Conservation (phyloP, 2,888 invertebrate species). For the Caenorhabditis plicata region DNA sequence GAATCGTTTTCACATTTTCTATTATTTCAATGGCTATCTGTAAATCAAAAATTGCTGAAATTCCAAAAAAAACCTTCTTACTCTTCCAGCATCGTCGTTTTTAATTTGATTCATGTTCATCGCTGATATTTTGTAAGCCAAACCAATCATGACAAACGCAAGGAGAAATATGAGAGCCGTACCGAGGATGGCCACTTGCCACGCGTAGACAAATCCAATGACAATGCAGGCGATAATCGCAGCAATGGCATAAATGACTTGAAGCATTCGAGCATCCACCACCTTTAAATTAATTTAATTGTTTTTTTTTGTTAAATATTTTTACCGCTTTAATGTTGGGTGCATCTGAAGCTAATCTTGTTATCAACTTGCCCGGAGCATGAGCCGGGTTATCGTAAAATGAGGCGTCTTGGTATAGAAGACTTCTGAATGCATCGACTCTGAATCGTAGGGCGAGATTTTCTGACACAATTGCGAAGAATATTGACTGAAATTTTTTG, state of each 20-base stretch:
- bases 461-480: slow-evolving; percentile 44
- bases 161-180: slow-evolving; percentile 55
- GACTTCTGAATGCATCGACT: slow-evolving; percentile 45
- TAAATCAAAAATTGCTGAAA: slow-evolving; percentile 6
- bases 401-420: slow-evolving; percentile 67
- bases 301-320: not conserved
- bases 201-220: slow-evolving; percentile 67
- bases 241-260: slow-evolving; percentile 65
- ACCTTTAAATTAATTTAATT: slow-evolving; percentile 1
- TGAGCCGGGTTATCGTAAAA: slow-evolving; percentile 67
- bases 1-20: slow-evolving; percentile 68
- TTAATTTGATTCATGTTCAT: slow-evolving; percentile 35
- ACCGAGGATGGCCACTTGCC: slow-evolving; percentile 58
- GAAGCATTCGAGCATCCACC: slow-evolving; percentile 66
- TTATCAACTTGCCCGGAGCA: slow-evolving; percentile 66
- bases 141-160: slow-evolving; percentile 65
- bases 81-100: slow-evolving; percentile 69
- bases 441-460: slow-evolving; percentile 49
- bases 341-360: slow-evolving; percentile 67
- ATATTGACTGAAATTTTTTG: slow-evolving; percentile 17
- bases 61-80: slow-evolving; percentile 1
- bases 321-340: slow-evolving; percentile 66
- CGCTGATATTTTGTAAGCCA: slow-evolving; percentile 67
- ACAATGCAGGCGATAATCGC: slow-evolving; percentile 66
- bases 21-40: slow-evolving; percentile 67